phyloP scores from a whole-genome alignment of 2,113 vertebrate genomes.

The Hippocampus zosterae region DNA sequence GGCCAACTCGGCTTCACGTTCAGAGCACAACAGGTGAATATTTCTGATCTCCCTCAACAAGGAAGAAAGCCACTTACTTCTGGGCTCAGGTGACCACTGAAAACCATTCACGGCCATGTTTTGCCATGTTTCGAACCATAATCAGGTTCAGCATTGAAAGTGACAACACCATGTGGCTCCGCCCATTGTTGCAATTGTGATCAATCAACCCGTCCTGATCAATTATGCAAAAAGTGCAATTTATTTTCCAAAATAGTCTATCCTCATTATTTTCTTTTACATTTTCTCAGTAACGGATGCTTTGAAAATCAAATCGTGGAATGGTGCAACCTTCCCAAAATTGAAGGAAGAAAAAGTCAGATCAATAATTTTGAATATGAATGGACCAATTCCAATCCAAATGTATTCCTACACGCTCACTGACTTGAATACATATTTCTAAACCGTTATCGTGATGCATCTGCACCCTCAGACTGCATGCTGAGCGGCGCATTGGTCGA shows the following conservation, averaged over 20 bases:
- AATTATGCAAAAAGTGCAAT: neutral
- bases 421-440: neutral
- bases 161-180: no score
- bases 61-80: constrained; percentile 31
- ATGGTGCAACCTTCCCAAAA: neutral
- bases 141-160: no score
- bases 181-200: no score
- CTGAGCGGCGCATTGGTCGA: neutral
- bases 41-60: constrained; percentile 22
- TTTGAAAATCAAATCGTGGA: neutral
- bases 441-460: neutral
- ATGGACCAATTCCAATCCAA: neutral
- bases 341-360: neutral
- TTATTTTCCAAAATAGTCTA: neutral
- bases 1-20: constrained; percentile 20
- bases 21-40: constrained; percentile 29
- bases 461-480: neutral
- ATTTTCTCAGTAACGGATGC: neutral
- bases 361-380: neutral
- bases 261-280: neutral
- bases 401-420: neutral
- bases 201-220: neutral
- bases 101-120: constrained; percentile 53
- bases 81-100: constrained; percentile 37
- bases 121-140: constrained; percentile 57